Percentiles rank a stretch among this genome's conserved stretches.
Evolutionary conservation across 2,888 invertebrate genomes (phyloP).

Genomic region (Cerceris ruficornis): DNA sequence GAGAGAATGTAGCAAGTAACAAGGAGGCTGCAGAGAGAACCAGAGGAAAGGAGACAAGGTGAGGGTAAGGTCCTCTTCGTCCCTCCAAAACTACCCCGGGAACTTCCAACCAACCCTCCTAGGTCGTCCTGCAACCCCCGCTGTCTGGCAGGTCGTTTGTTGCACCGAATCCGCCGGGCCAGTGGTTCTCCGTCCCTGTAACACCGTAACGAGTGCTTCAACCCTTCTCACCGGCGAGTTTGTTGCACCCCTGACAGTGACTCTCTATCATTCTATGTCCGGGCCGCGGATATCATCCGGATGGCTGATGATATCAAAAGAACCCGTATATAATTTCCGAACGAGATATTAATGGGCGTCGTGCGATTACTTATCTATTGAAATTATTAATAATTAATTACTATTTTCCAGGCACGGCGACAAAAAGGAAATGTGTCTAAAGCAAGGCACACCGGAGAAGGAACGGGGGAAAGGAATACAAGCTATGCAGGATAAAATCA

Average conservation of each 20-base stretch:
- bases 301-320: no score
- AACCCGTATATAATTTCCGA: no score
- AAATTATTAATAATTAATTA: no score
- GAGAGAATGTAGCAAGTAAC: slow-evolving; percentile 1
- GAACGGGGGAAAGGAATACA: not conserved
- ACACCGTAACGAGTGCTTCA: slow-evolving; percentile 53
- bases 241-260: slow-evolving; percentile 66
- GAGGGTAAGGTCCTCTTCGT: slow-evolving; percentile 42
- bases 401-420: not conserved
- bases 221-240: slow-evolving; percentile 57
- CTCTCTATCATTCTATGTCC: slow-evolving; percentile 37
- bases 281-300: no score
- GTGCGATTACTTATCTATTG: no score
- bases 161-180: slow-evolving; percentile 76
- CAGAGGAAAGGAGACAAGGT: slow-evolving; percentile 10
- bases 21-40: slow-evolving; percentile 5
- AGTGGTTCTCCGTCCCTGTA: slow-evolving; percentile 70
- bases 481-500: not conserved
- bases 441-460: not conserved
- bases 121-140: slow-evolving; percentile 65
- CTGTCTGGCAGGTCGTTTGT: slow-evolving; percentile 77
- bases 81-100: slow-evolving; percentile 55
- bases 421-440: not conserved
- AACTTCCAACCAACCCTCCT: slow-evolving; percentile 63
- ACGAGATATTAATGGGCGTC: no score